These are phyloP conservation scores for Pyrocoelia pectoralis DNA, from an alignment of 2,888 invertebrate species.

Conservation along the genomic window DNA sequence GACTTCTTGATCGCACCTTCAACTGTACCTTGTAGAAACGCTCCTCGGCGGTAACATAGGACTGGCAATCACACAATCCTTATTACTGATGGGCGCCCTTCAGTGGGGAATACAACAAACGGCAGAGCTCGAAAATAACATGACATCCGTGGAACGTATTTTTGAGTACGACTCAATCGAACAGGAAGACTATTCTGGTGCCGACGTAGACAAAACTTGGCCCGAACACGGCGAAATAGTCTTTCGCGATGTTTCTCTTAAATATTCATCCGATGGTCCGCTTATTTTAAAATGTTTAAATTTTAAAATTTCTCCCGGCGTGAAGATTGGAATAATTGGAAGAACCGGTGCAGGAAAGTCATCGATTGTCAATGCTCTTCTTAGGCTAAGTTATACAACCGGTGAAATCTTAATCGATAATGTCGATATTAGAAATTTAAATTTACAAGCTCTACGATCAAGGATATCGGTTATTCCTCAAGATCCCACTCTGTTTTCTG, in stretches of 20 bases:
- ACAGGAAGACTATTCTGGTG: conserved; percentile 60
- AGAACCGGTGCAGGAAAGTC: conserved; percentile 85
- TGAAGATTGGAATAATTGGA: conserved; percentile 84
- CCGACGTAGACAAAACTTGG: conserved; percentile 75
- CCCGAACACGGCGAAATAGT: conserved; percentile 73
- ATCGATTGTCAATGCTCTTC: conserved; percentile 73
- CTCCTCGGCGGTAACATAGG: conserved; percentile 57
- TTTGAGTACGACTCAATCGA: too few species aligned
- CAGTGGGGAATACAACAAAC: conserved; percentile 83
- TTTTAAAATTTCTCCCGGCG: conserved; percentile 71
- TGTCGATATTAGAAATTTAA: conserved; percentile 64
- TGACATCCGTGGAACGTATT: too few species aligned
- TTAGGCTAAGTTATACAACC: conserved; percentile 67
- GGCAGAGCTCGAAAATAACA: too few species aligned
- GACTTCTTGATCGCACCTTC: too few species aligned
- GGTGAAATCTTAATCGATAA: conserved; percentile 70
- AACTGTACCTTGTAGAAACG: too few species aligned
- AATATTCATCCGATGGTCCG: conserved; percentile 75
- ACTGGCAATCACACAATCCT: conserved; percentile 55
- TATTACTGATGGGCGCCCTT: conserved; percentile 65
- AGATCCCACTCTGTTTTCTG: conserved; percentile 79
- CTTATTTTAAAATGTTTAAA: conserved; percentile 78
- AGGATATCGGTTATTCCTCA: conserved; percentile 68
- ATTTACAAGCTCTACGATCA: conserved; percentile 62
- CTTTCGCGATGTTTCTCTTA: conserved; percentile 74